These are phyloP conservation scores for Ophiothrix spiculata DNA, from an alignment of 35 echinoderm and acorn worm species.

Conservation along the genomic window DNA sequence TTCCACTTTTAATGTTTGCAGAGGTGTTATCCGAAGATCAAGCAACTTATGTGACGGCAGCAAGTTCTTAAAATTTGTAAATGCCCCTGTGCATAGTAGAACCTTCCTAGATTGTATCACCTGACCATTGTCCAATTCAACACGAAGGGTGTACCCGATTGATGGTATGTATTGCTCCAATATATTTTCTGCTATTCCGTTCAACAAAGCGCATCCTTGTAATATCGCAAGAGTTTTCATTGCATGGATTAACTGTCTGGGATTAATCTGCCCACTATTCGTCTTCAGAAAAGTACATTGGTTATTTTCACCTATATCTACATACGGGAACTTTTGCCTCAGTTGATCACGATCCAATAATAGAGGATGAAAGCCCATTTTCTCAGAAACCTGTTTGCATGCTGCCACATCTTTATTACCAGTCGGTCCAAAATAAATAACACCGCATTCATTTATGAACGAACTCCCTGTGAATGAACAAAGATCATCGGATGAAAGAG, in stretches of 20 bases:
- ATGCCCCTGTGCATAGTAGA: slow-evolving; percentile 26
- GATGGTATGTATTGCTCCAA: background rate
- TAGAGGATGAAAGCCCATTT: background rate
- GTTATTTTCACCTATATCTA: background rate
- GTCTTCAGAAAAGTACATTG: background rate
- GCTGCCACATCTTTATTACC: background rate
- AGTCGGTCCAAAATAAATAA: background rate
- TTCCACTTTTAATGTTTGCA: background rate
- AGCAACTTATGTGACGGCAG: background rate
- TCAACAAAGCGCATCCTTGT: background rate
- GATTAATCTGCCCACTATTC: background rate
- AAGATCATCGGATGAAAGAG: no score
- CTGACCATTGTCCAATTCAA: background rate
- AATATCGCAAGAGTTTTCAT: background rate
- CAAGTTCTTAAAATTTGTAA: slow-evolving; percentile 16
- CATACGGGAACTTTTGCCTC: background rate
- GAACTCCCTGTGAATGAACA: background rate
- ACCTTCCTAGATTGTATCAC: background rate
- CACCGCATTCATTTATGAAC: background rate
- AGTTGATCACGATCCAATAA: background rate
- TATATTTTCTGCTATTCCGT: background rate
- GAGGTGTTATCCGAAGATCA: background rate
- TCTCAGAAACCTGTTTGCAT: background rate
- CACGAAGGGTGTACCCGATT: background rate
- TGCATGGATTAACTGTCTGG: background rate